phyloP scores from a whole-genome alignment of 2,888 invertebrate species.

The Ommatoiulus sabulosus region DNA sequence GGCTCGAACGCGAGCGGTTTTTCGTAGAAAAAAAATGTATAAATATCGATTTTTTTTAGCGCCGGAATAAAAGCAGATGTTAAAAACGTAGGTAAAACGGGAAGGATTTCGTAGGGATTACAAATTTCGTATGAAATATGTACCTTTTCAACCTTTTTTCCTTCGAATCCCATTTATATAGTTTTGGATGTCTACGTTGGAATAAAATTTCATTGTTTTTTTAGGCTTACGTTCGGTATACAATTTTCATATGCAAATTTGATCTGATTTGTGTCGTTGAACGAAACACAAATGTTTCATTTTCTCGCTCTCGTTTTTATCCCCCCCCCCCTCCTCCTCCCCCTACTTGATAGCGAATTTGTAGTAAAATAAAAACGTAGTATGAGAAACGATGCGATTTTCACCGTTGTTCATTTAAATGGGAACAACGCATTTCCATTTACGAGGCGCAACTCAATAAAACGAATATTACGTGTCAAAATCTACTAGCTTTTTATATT shows the following conservation, averaged over 20 bases:
- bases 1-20: background rate
- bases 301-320: background rate
- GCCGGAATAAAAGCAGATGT: background rate
- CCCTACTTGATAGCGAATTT: background rate
- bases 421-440: background rate
- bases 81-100: background rate
- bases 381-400: background rate
- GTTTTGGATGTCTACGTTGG: background rate
- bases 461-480: background rate
- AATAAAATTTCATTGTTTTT: slow-evolving; percentile 19
- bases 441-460: background rate
- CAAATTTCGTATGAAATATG: background rate
- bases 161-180: background rate
- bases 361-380: background rate
- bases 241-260: background rate
- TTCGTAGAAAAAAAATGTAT: background rate
- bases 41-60: background rate
- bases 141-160: background rate
- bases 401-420: background rate
- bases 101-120: background rate
- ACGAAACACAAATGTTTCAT: slow-evolving; percentile 1
- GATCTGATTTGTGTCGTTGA: slow-evolving; percentile 19
- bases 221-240: background rate
- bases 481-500: background rate
- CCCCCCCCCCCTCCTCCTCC: background rate